Percentiles rank a stretch among this genome's conserved stretches.
Evolutionary conservation across 2,888 invertebrate species (phyloP).

Genomic region (Plutella xylostella): DNA sequence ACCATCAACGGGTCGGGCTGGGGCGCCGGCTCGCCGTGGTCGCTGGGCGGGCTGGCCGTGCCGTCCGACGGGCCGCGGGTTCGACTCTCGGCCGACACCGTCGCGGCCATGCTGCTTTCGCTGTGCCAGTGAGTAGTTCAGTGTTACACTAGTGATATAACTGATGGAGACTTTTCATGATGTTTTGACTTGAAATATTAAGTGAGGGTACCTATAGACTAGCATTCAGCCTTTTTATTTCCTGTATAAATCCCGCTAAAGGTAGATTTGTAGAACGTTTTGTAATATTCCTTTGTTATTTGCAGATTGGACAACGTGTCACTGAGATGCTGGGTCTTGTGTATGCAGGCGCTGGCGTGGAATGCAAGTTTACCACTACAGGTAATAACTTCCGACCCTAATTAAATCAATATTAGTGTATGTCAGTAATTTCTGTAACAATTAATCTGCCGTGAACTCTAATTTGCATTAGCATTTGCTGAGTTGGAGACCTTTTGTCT

Average conservation of each 20-base stretch:
- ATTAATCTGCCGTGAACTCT: too few relatives aligned
- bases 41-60: constrained; percentile 41
- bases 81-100: constrained; percentile 55
- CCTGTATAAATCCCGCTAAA: too few relatives aligned
- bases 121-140: constrained; percentile 46
- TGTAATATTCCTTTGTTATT: too few relatives aligned
- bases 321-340: constrained; percentile 81
- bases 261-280: too few relatives aligned
- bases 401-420: too few relatives aligned
- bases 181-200: too few relatives aligned
- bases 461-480: too few relatives aligned
- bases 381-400: constrained; percentile 22
- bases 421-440: not conserved
- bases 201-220: too few relatives aligned
- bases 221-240: too few relatives aligned
- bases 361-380: constrained; percentile 71
- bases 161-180: too few relatives aligned
- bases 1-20: constrained; percentile 78
- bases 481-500: too few relatives aligned
- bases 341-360: constrained; percentile 80
- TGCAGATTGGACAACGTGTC: constrained; percentile 52
- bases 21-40: constrained; percentile 43
- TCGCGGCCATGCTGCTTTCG: constrained; percentile 43
- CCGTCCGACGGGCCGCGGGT: constrained; percentile 59
- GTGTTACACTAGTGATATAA: too few relatives aligned